Base-by-base conservation (phyloP, 2,797 vertebrate genomes). In the Semotilus atromaculatus region DNA sequence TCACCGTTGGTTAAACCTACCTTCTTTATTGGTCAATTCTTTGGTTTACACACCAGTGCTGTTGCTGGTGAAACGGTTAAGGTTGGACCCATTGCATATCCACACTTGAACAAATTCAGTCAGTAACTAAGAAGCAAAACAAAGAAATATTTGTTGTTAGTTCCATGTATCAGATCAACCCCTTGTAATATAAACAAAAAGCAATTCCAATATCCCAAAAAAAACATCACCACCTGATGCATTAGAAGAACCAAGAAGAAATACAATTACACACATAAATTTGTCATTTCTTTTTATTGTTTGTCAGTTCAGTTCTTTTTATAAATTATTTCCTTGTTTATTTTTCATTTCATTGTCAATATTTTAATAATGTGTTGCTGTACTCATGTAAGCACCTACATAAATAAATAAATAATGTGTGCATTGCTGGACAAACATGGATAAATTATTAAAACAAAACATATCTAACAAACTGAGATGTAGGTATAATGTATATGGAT, bases 1-100 rank as follows among this genome's bases (percentile, higher is more conserved):
- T 97, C 85, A 97, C 96, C 75, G 96, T 98, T 2, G 97, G 97
- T 88, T 98, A 94, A 93, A 23, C 1, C 71, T 23, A 5, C 10
- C 67, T 13, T 68, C 64, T 60, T 11, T 34, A 7, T 36, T 34
- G 34, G 48, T 77, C 75, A 55, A 71, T 51, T 21, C 43, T 38
- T n/a, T 29, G 19, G 58, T 82, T 80, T 66, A 23, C 73, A 73
- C 19, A 85, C 23, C 29, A 48, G 68, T 36, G 36, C 72, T 7
- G 23, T 76, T 21, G 55, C 26, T 58, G 72, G 80, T 82, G 34
- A 78, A 26, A 82, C 10, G 0, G 40, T 38, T 26, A 74, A 74
- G 43, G 58, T 58, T 72, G 13, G 29, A 62, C 53, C n/a, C 31
- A 31, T 9, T 43, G 79, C 48, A 81, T 43, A 70, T 58, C 36